Conservation (phyloP, 92 coral and sea anemone species). For the Virgularia gustaviana region DNA sequence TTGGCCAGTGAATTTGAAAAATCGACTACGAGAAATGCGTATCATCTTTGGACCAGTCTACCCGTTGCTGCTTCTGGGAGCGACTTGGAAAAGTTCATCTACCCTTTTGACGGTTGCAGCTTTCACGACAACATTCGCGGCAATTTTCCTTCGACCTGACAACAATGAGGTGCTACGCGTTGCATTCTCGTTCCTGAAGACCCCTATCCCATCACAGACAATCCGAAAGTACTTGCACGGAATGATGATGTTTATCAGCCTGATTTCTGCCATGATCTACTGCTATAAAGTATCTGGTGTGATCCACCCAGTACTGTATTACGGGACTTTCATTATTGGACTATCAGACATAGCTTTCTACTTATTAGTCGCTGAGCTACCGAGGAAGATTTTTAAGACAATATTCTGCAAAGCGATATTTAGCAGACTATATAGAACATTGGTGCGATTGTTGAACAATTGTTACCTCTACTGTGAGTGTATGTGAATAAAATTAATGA, state of each 20-base stretch:
- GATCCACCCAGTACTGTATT: not conserved
- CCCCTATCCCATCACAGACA: not conserved
- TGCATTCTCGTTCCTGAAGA: not conserved
- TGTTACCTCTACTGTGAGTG: too few relatives aligned
- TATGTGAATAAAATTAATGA: too few relatives aligned
- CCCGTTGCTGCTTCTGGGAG: conserved; percentile 7
- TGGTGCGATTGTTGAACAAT: too few relatives aligned
- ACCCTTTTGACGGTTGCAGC: conserved; percentile 14
- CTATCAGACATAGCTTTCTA: not conserved
- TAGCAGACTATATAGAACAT: too few relatives aligned
- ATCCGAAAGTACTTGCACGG: conserved; percentile 25
- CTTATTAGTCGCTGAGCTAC: conserved; percentile 17
- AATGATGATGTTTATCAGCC: conserved; percentile 8
- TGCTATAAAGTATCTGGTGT: not conserved
- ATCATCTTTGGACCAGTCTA: conserved; percentile 33
- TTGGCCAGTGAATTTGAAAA: conserved; percentile 22
- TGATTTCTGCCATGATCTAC: not conserved
- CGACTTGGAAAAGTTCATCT: not conserved
- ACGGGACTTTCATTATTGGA: not conserved
- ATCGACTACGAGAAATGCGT: conserved; percentile 21
- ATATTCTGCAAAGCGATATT: not conserved
- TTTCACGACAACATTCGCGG: not conserved
- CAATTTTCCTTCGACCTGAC: conserved; percentile 37
- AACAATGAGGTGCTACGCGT: conserved; percentile 15
- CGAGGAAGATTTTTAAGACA: not conserved